phyloP scores from a whole-genome alignment of 2,888 invertebrate genomes.

The Limnephilus rhombicus region DNA sequence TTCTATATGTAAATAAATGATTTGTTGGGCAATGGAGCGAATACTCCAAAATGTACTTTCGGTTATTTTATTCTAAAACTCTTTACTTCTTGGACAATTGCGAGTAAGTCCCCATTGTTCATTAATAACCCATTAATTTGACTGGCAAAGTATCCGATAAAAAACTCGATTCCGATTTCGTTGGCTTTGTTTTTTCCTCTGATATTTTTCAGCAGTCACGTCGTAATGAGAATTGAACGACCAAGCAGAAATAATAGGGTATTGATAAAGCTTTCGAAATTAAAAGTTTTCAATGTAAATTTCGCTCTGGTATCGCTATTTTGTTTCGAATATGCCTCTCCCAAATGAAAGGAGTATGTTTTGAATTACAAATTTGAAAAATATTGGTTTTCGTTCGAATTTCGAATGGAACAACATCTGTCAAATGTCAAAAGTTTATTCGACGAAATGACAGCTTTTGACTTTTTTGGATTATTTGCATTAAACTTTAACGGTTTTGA shows the following conservation, averaged over 20 bases:
- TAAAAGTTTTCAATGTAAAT: background rate
- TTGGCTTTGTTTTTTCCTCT: background rate
- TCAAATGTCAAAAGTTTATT: background rate
- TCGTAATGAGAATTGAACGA: conserved; percentile 7
- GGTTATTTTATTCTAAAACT: background rate
- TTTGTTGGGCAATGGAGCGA: no score
- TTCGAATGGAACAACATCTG: background rate
- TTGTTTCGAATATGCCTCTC: background rate
- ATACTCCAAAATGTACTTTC: no score
- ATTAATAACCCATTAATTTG: background rate
- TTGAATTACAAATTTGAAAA: background rate
- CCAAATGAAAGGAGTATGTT: background rate
- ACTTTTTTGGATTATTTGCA: background rate
- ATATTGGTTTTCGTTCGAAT: background rate
- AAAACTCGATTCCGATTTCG: background rate
- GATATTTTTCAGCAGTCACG: background rate
- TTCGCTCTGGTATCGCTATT: background rate
- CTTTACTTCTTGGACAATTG: background rate
- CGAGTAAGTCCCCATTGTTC: background rate
- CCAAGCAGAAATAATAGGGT: conserved; percentile 7
- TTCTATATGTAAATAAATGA: no score
- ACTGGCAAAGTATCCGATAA: background rate
- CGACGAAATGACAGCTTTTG: background rate
- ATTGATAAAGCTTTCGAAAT: background rate
- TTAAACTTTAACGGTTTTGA: background rate